phyloP scores from a whole-genome alignment of 2,888 invertebrate genomes.

The Mactromeris polynyma region DNA sequence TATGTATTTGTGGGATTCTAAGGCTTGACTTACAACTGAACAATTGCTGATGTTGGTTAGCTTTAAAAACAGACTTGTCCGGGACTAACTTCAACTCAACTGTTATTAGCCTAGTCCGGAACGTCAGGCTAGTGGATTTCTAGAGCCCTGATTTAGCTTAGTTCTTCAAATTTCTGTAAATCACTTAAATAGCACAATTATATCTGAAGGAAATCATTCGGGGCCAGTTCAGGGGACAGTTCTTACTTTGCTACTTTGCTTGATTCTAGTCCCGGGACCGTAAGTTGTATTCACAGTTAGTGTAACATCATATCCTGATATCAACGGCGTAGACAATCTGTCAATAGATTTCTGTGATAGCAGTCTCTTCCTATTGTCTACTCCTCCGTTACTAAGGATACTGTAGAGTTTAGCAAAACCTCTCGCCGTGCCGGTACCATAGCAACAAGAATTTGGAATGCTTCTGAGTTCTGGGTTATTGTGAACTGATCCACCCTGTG shows the following conservation, averaged over 20 bases:
- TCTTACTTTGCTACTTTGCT: conserved; percentile 29
- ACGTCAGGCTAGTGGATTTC: too few species aligned
- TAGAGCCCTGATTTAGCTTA: too few species aligned
- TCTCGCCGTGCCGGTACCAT: conserved; percentile 82
- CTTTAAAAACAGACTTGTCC: too few species aligned
- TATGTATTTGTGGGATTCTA: too few species aligned
- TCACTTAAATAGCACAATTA: too few species aligned
- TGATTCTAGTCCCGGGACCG: conserved; percentile 44
- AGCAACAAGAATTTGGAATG: conserved; percentile 79
- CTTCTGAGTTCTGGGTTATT: conserved; percentile 77
- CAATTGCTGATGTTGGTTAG: too few species aligned
- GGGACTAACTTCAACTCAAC: too few species aligned
- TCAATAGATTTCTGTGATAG: conserved; percentile 49
- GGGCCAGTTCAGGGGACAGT: neutral
- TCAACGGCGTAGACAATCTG: conserved; percentile 38
- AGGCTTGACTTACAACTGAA: too few species aligned
- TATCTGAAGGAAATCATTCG: too few species aligned
- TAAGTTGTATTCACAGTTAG: conserved; percentile 5
- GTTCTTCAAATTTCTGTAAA: too few species aligned
- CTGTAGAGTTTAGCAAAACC: conserved; percentile 82
- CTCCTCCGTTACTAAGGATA: conserved; percentile 81
- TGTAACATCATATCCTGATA: conserved; percentile 38
- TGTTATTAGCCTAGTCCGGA: too few species aligned
- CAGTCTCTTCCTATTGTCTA: conserved; percentile 59
- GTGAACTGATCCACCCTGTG: conserved; percentile 19